phyloP scores from a whole-genome alignment of 2,797 vertebrate species.

The Hydrophis major region DNA sequence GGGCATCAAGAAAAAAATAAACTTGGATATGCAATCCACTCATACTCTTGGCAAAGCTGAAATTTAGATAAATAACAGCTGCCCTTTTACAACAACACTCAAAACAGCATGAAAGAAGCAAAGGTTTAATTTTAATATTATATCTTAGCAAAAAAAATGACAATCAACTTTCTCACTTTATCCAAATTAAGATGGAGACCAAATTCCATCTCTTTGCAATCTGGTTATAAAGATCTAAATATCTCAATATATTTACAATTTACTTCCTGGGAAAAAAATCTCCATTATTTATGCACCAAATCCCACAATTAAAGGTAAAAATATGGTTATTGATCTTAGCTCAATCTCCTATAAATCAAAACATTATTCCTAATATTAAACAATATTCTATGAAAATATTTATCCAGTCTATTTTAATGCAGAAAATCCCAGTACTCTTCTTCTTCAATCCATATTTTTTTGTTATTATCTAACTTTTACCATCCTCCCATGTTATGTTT shows the following conservation, averaged over 20 bases:
- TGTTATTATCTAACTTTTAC: background rate
- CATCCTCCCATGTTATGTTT: background rate
- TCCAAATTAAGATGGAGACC: background rate
- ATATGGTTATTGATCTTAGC: background rate
- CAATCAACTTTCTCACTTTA: background rate
- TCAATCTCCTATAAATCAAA: background rate
- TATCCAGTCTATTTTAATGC: background rate
- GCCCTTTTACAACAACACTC: background rate
- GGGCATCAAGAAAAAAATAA: background rate
- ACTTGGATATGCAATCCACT: conserved; percentile 1
- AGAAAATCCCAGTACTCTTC: background rate
- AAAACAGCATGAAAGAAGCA: conserved; percentile 4
- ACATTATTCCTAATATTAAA: background rate
- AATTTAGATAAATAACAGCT: background rate
- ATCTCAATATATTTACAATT: background rate
- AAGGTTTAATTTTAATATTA: background rate
- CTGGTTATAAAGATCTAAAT: background rate
- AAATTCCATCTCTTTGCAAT: background rate
- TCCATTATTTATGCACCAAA: background rate
- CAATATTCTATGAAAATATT: background rate
- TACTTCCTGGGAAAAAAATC: background rate
- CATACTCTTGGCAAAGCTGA: background rate
- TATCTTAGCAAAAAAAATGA: background rate
- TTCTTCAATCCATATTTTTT: background rate
- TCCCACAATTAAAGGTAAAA: conserved; percentile 1